These are phyloP conservation scores for Dolichotis patagonum DNA, from an alignment of 2,113 vertebrate species.

Conservation along the genomic window DNA sequence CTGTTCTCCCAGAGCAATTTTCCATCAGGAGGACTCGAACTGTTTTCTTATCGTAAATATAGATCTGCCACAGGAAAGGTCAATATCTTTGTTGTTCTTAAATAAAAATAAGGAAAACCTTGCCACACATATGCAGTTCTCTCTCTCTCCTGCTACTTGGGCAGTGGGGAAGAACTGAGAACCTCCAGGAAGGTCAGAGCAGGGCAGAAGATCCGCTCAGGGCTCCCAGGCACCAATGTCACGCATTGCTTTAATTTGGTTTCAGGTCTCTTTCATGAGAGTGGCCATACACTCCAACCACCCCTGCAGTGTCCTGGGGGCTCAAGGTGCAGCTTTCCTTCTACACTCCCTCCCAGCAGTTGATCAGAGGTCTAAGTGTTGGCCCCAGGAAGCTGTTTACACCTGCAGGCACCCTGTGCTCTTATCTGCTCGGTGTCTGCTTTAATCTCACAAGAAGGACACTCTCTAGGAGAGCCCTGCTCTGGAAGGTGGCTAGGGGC, in stretches of 20 bases:
- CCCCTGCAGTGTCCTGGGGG: neutral
- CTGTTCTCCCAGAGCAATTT: neutral
- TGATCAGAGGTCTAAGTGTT: neutral
- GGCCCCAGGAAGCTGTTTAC: neutral
- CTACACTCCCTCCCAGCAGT: neutral
- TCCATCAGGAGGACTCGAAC: neutral
- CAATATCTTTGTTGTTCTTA: neutral
- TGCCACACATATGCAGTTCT: neutral
- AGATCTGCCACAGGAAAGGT: neutral
- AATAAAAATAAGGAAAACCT: neutral
- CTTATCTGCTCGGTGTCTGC: neutral
- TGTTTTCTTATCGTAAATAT: neutral
- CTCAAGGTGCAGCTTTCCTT: neutral
- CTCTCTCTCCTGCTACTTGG: neutral
- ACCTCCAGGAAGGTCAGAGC: neutral
- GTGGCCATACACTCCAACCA: neutral
- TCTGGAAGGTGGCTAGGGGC: neutral
- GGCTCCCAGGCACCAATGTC: accelerated
- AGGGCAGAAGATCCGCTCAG: accelerated
- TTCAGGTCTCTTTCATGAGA: neutral
- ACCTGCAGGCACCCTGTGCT: neutral
- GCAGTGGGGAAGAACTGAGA: neutral
- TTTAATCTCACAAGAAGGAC: neutral
- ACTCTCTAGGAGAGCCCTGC: neutral
- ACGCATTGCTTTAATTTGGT: neutral